Evolutionary conservation across 2,888 invertebrate genomes (phyloP).

Genomic region (Lottia gigantea): DNA sequence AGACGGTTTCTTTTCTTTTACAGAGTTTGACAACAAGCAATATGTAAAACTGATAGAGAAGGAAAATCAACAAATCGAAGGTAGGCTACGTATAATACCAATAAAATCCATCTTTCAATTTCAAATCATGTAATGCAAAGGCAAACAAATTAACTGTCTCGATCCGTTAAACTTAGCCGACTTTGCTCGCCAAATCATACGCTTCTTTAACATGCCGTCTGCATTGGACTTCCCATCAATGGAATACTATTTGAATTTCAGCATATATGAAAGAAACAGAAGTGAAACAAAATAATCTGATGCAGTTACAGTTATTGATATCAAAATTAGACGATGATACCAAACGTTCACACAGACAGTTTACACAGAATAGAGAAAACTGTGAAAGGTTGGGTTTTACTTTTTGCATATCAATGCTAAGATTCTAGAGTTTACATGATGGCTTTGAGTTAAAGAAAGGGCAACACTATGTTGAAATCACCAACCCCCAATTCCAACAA

Average conservation of each 20-base stretch:
- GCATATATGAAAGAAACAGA: slow-evolving; percentile 37
- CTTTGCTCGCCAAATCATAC: too few species aligned
- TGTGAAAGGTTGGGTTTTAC: slow-evolving; percentile 34
- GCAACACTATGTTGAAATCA: too few species aligned
- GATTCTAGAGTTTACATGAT: too few species aligned
- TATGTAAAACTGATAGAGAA: slow-evolving; percentile 52
- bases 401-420: too few species aligned
- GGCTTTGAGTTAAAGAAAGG: too few species aligned
- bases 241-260: slow-evolving; percentile 17
- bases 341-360: slow-evolving; percentile 43
- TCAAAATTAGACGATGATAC: slow-evolving; percentile 44
- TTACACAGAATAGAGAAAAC: slow-evolving; percentile 45
- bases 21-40: slow-evolving; percentile 58
- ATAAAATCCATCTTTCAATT: neutral
- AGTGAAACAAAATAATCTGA: slow-evolving; percentile 25
- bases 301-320: slow-evolving; percentile 31
- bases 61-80: slow-evolving; percentile 46
- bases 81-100: slow-evolving; percentile 42
- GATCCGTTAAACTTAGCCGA: too few species aligned
- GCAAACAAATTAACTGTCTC: too few species aligned
- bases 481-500: too few species aligned
- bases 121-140: too few species aligned
- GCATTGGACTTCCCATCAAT: too few species aligned
- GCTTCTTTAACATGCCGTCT: too few species aligned
- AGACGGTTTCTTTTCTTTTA: slow-evolving; percentile 14